A percentile compares a stretch with the other conserved stretches of the same genome.
Evolutionary conservation across 1,140 invertebrate genomes (phyloP).

Genomic region (Brachionus manjavacas): DNA sequence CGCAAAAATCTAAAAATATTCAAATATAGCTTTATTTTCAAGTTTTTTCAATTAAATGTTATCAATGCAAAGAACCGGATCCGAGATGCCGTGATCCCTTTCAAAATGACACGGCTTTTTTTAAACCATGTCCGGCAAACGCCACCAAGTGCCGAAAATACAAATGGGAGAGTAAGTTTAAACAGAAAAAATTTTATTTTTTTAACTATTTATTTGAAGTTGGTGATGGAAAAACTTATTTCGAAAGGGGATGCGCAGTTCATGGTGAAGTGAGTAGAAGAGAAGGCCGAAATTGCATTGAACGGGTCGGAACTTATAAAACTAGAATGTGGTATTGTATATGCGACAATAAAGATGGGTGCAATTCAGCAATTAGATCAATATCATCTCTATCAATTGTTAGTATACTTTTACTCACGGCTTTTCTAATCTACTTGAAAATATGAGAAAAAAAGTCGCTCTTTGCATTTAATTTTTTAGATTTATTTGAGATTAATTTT

Average conservation of each 20-base stretch:
- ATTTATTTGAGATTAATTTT: neutral
- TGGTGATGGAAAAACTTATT: constrained; percentile 40
- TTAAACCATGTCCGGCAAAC: constrained; percentile 30
- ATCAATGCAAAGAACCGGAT: constrained; percentile 42
- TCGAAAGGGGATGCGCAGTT: constrained; percentile 18
- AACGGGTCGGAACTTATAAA: constrained; percentile 40
- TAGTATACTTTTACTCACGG: neutral
- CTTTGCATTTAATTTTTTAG: neutral
- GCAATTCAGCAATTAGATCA: neutral
- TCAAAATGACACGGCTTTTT: constrained; percentile 41
- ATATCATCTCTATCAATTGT: neutral
- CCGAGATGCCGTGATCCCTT: constrained; percentile 41
- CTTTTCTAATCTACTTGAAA: neutral
- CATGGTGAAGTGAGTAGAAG: constrained; percentile 36
- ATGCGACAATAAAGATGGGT: constrained; percentile 43
- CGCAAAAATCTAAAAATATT: neutral
- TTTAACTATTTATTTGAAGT: neutral
- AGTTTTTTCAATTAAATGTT: constrained; percentile 43
- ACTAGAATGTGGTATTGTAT: constrained; percentile 42
- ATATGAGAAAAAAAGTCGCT: neutral
- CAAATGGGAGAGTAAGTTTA: constrained; percentile 40
- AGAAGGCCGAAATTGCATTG: constrained; percentile 42
- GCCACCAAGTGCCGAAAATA: constrained; percentile 42
- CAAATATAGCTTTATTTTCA: neutral
- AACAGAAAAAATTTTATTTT: neutral